Evolutionary conservation across 2,888 invertebrate genomes (phyloP).

Genomic region (Lycia hirtaria): DNA sequence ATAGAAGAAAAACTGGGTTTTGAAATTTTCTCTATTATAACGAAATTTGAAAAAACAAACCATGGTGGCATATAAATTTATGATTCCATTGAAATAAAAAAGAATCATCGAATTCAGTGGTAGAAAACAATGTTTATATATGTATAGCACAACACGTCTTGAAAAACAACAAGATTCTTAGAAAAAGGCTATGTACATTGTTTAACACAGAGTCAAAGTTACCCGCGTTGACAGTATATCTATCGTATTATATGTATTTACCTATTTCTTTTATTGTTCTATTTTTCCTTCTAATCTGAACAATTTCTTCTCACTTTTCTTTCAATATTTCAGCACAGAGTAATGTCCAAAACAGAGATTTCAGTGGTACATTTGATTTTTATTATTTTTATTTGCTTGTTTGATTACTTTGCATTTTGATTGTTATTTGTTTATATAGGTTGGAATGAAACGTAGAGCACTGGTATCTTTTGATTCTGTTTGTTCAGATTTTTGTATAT

Average conservation of each 20-base stretch:
- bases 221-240: too few relatives aligned
- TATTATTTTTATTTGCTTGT: background rate
- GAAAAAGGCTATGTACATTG: too few relatives aligned
- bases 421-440: background rate
- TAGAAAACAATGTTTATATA: too few relatives aligned
- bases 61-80: too few relatives aligned
- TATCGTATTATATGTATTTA: background rate
- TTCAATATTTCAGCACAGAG: slow-evolving; percentile 23
- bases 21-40: too few relatives aligned
- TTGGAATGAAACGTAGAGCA: background rate
- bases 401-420: background rate
- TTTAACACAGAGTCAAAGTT: too few relatives aligned
- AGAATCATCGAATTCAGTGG: too few relatives aligned
- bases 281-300: background rate
- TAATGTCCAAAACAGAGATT: slow-evolving; percentile 20
- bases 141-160: too few relatives aligned
- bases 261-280: background rate
- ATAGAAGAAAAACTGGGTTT: too few relatives aligned
- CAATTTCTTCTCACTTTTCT: background rate
- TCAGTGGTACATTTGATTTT: slow-evolving; percentile 1
- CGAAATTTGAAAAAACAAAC: too few relatives aligned
- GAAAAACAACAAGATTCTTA: too few relatives aligned
- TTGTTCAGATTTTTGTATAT: background rate
- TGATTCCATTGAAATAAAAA: too few relatives aligned
- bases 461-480: background rate